phyloP scores from a whole-genome alignment of 2,797 vertebrate genomes.

The Bucorvus abyssinicus region DNA sequence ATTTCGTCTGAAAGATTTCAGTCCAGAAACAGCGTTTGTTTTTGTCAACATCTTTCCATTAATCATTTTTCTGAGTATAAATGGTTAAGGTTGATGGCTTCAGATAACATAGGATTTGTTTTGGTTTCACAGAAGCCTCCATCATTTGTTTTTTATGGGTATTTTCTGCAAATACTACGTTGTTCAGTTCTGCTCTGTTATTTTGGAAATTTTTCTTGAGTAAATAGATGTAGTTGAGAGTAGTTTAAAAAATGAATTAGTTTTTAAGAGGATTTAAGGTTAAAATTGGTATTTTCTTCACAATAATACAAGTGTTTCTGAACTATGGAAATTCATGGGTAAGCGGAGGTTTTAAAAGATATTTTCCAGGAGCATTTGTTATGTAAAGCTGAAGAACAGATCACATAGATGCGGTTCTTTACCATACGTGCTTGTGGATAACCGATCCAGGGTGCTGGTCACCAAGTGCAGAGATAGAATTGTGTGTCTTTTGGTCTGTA shows the following conservation, averaged over 20 bases:
- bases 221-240: background rate
- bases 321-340: background rate
- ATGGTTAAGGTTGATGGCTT: background rate
- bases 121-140: background rate
- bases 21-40: background rate
- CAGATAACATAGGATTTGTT: background rate
- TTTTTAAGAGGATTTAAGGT: background rate
- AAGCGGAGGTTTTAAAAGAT: background rate
- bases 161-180: background rate
- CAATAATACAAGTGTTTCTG: background rate
- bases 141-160: background rate
- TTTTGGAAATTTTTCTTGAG: background rate
- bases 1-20: background rate
- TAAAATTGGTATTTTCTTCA: background rate
- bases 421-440: background rate
- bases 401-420: background rate
- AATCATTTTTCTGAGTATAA: background rate
- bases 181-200: background rate
- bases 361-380: background rate
- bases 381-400: background rate
- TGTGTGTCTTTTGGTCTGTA: background rate
- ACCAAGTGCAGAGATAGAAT: background rate
- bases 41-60: background rate
- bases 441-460: background rate
- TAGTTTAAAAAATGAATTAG: background rate